A percentile compares a stretch with the other conserved stretches of the same genome.
These are phyloP conservation scores for Osmerus mordax DNA, from an alignment of 2,113 vertebrate species.

Conservation along the genomic window DNA sequence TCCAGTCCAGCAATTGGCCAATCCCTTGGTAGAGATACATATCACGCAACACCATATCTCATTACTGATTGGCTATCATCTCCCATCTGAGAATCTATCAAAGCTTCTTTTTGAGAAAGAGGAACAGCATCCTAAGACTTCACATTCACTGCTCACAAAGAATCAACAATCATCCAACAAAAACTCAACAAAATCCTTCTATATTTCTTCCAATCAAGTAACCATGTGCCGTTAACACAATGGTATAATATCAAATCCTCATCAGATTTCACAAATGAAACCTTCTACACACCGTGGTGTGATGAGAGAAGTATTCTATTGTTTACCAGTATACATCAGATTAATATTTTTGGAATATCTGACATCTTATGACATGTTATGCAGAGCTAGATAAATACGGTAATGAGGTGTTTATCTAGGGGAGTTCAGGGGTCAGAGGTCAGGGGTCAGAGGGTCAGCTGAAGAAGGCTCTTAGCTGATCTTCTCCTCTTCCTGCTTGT, in stretches of 20 bases:
- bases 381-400: neutral
- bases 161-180: neutral
- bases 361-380: conserved; percentile 1
- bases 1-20: neutral
- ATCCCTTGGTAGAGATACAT: no score
- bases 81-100: neutral
- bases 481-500: conserved; percentile 81
- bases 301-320: no score
- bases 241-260: neutral
- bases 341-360: neutral
- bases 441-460: neutral
- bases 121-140: neutral
- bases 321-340: neutral
- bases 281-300: no score
- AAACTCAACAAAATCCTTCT: neutral
- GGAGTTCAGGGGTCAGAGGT: neutral
- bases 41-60: neutral
- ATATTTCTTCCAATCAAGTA: neutral
- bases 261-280: neutral
- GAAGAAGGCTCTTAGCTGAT: conserved; percentile 66
- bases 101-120: neutral
- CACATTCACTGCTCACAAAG: neutral
- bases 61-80: conserved; percentile 2
- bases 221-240: no score
- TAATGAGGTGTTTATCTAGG: neutral